Evolutionary conservation across 2,797 vertebrate genomes (phyloP).

Genomic region (Pagetopsis macropterus): DNA sequence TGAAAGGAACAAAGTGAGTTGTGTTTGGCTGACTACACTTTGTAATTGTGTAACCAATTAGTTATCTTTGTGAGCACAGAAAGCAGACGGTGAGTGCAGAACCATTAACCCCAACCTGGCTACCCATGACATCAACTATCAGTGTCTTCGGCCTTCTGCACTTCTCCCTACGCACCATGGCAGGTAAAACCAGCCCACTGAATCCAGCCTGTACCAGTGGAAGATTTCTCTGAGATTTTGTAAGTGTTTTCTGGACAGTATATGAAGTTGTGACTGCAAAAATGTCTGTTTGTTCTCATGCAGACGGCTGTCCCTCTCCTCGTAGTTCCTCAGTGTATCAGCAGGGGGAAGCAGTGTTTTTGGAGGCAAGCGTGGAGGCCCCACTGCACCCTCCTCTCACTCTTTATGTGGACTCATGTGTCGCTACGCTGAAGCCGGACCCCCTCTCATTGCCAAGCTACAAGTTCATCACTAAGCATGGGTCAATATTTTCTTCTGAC

Average conservation of each 20-base stretch:
- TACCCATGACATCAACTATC: constrained; percentile 67
- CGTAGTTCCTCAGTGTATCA: constrained; percentile 65
- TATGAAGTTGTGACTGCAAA: neutral
- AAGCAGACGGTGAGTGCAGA: constrained; percentile 57
- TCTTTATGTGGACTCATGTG: constrained; percentile 61
- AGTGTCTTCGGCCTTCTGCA: constrained; percentile 60
- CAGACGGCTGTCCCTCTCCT: constrained; percentile 41
- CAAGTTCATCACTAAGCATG: constrained; percentile 64
- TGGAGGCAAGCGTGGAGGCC: constrained; percentile 63
- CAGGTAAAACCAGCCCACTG: constrained; percentile 35
- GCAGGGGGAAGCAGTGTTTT: constrained; percentile 73
- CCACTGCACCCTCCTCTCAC: constrained; percentile 44
- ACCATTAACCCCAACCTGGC: constrained; percentile 68
- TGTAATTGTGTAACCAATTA: neutral
- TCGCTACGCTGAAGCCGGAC: constrained; percentile 54
- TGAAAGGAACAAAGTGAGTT: neutral
- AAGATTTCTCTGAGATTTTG: neutral
- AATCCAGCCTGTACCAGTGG: neutral
- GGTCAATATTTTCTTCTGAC: constrained; percentile 36
- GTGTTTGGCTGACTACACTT: neutral
- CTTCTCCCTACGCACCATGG: constrained; percentile 65
- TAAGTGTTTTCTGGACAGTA: neutral
- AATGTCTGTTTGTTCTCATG: neutral
- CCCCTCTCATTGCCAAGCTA: constrained; percentile 57
- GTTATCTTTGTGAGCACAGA: constrained; percentile 39